These are phyloP conservation scores for Naso thynnoides DNA, from an alignment of 2,797 vertebrate species.

Conservation along the genomic window DNA sequence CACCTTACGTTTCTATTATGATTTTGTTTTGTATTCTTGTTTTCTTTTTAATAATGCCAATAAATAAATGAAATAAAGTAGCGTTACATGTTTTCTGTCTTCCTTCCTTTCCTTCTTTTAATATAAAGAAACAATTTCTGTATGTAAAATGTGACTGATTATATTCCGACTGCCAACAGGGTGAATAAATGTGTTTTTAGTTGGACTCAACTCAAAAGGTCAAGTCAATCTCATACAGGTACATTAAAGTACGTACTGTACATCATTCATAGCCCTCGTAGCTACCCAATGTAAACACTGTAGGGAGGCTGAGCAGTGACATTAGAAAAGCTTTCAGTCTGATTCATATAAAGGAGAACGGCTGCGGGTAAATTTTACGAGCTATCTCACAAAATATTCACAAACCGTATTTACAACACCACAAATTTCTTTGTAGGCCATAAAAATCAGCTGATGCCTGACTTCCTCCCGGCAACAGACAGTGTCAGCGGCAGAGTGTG, in stretches of 20 bases:
- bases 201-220: background rate
- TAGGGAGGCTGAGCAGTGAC: conserved; percentile 1
- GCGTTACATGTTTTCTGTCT: no score
- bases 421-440: conserved; percentile 43
- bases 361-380: conserved; percentile 32
- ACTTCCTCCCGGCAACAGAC: conserved; percentile 31
- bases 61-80: no score
- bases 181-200: background rate
- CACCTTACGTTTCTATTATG: no score
- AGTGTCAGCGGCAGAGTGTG: conserved; percentile 37
- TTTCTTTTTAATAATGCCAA: no score
- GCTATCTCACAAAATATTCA: conserved; percentile 53
- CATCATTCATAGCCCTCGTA: background rate
- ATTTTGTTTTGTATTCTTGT: no score
- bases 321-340: conserved; percentile 31
- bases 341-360: conserved; percentile 14
- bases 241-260: background rate
- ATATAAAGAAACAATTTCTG: no score
- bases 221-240: background rate
- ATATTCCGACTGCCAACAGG: background rate
- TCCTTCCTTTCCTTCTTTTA: no score
- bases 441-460: conserved; percentile 46
- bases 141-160: no score
- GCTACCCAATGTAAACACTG: conserved; percentile 12
- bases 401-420: conserved; percentile 51